Conservation (phyloP, 2,113 vertebrate genomes). For the Mellivora capensis region DNA sequence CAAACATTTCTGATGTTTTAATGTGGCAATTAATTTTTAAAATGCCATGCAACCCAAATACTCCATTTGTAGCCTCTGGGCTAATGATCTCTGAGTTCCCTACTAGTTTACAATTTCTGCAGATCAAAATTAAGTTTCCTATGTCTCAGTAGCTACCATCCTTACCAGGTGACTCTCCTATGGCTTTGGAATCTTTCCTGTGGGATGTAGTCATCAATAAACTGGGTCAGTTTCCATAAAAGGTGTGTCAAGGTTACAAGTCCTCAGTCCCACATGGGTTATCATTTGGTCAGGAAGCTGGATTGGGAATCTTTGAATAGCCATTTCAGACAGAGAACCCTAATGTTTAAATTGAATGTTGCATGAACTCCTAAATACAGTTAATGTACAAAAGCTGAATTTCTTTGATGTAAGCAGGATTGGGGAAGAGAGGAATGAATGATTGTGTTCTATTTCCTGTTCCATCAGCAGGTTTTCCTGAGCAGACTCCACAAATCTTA, state of each 20-base stretch:
- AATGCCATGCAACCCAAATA: not conserved
- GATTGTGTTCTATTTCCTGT: not conserved
- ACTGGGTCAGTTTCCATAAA: not conserved
- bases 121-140: not conserved
- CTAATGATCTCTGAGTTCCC: not conserved
- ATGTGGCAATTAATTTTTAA: not conserved
- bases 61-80: not conserved
- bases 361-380: not conserved
- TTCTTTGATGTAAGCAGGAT: not conserved
- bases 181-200: not conserved
- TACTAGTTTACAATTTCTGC: not conserved
- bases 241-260: not conserved
- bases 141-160: not conserved
- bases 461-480: not conserved
- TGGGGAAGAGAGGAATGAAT: not conserved
- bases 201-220: not conserved
- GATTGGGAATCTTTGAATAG: not conserved
- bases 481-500: not conserved
- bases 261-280: not conserved
- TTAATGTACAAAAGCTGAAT: not conserved
- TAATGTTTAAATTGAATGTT: not conserved
- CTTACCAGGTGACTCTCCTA: not conserved
- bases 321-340: not conserved
- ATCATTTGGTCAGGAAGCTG: not conserved
- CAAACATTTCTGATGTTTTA: not conserved